phyloP scores from a whole-genome alignment of 2,113 vertebrate species.

The Mus spicilegus region DNA sequence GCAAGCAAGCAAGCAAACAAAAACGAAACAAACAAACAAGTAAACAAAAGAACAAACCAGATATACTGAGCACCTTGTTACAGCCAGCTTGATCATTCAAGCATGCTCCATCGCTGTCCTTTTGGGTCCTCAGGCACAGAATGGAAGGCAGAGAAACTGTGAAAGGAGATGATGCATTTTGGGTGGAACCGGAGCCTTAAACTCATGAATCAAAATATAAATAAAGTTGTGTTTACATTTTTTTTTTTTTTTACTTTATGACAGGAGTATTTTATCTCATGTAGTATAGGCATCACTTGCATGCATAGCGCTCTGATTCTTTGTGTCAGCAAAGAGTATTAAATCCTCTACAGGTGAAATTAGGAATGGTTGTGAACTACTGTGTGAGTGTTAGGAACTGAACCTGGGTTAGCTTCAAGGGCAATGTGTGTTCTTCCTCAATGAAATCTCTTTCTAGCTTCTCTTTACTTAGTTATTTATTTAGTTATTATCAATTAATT shows the following conservation, averaged over 20 bases:
- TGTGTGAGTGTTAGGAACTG: background rate
- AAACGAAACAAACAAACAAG: no score
- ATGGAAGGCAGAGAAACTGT: background rate
- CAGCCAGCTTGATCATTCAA: fast-evolving
- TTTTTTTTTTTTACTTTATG: background rate
- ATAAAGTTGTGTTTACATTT: background rate
- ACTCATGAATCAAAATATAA: background rate
- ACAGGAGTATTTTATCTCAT: no score
- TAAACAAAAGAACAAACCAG: background rate
- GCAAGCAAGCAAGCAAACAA: background rate
- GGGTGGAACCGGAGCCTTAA: background rate
- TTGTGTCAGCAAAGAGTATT: background rate
- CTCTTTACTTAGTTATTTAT: background rate
- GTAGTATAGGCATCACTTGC: background rate
- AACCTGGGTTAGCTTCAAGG: background rate
- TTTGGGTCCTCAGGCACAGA: background rate
- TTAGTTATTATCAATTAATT: no score
- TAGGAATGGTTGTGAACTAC: background rate
- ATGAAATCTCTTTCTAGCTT: no score
- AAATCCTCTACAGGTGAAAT: background rate
- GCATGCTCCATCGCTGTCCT: fast-evolving
- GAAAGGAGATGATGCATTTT: background rate
- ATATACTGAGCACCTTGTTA: fast-evolving
- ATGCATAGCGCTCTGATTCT: background rate
- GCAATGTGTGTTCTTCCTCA: background rate